These are phyloP conservation scores for Conistra vaccinii DNA, from an alignment of 2,888 invertebrate species.

Conservation along the genomic window DNA sequence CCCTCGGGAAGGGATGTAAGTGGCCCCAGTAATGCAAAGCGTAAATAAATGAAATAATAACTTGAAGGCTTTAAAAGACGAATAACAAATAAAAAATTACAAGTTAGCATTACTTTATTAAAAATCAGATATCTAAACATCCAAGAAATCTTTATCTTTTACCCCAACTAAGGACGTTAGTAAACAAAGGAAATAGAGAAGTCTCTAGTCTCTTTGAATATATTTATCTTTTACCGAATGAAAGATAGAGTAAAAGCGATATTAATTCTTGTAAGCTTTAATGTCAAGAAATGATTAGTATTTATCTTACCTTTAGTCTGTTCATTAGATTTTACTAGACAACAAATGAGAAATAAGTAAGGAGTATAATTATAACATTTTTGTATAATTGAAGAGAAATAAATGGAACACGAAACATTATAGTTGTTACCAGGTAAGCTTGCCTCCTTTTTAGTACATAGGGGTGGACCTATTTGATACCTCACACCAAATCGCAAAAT, in stretches of 20 bases:
- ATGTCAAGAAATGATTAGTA: constrained; percentile 8
- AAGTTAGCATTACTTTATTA: background rate
- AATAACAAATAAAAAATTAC: background rate
- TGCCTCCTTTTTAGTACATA: no score
- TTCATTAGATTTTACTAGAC: constrained; percentile 13
- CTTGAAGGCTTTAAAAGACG: background rate
- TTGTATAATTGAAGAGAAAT: background rate
- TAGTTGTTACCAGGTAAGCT: no score
- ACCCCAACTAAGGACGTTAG: constrained; percentile 7
- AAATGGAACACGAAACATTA: background rate
- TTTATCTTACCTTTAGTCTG: constrained; percentile 16
- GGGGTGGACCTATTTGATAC: no score
- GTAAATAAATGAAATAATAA: background rate
- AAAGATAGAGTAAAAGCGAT: constrained; percentile 22
- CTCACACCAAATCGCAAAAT: background rate
- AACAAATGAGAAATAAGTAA: constrained; percentile 1
- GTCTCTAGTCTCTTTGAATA: constrained; percentile 6
- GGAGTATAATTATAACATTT: no score
- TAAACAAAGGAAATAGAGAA: constrained; percentile 25
- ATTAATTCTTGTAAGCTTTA: constrained; percentile 9
- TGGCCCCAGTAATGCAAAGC: background rate
- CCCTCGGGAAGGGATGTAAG: background rate
- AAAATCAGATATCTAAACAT: constrained; percentile 14
- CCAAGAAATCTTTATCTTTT: constrained; percentile 9
- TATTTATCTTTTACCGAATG: constrained; percentile 33